Percentiles rank a stretch among this genome's conserved stretches.
Conservation (phyloP, 2,113 vertebrate species). For the Etheostoma cragini region DNA sequence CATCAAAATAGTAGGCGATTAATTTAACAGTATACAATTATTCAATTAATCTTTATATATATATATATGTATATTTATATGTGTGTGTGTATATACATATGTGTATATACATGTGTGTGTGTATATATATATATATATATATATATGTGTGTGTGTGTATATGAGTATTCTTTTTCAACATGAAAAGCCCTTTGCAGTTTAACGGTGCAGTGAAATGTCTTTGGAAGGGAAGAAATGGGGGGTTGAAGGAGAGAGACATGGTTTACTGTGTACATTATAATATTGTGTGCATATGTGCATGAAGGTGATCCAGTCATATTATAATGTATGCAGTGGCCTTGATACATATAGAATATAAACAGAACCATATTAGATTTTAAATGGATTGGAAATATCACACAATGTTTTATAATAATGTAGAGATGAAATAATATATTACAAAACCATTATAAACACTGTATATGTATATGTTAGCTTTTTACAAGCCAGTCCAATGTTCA, state of each 20-base stretch:
- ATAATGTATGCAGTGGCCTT: conserved; percentile 70
- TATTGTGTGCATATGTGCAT: conserved; percentile 74
- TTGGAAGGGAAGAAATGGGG: conserved; percentile 48
- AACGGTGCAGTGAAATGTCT: conserved; percentile 42
- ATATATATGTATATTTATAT: too few species aligned
- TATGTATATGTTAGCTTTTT: not conserved
- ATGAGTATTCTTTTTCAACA: not conserved
- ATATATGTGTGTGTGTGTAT: too few species aligned
- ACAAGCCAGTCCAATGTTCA: not conserved
- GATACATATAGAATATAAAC: conserved; percentile 21
- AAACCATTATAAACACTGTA: conserved; percentile 6
- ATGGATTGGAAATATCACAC: conserved; percentile 24
- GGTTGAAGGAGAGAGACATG: conserved; percentile 52
- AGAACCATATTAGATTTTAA: conserved; percentile 44
- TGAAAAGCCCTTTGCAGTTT: conserved; percentile 31
- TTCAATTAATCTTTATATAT: too few species aligned
- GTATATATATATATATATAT: too few species aligned
- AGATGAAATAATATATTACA: not conserved
- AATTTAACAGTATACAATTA: too few species aligned
- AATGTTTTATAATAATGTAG: not conserved
- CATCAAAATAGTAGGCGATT: too few species aligned
- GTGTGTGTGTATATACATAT: too few species aligned
- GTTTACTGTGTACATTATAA: conserved; percentile 62
- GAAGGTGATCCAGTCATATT: conserved; percentile 69
- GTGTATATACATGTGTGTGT: too few species aligned